Base-by-base conservation (phyloP, 2,113 vertebrate species). In the Apteryx owenii region DNA sequence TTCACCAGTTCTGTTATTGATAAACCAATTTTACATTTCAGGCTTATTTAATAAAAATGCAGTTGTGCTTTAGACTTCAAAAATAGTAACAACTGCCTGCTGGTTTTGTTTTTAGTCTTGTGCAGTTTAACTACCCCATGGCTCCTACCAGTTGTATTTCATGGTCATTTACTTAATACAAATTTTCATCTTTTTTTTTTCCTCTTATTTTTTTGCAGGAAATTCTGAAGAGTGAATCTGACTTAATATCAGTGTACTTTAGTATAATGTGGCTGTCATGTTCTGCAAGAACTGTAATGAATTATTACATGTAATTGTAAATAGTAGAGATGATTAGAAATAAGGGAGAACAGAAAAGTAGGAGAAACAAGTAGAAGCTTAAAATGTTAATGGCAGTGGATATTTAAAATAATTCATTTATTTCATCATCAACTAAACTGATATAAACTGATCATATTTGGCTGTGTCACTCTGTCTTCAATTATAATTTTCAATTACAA, bases 371-470 rank as follows among this genome's bases (percentile, higher is more conserved):
- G 65, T 14, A 40, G 70, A 89, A 54, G n/a, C 33, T 77, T 91
- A 96, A 94, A 92, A 78, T 69, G 16, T 31, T 89, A 70, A 61
- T 58, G 29, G 42, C 18, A 42, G 16, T 58, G 33, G 26, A 68
- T 72, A 76, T 54, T 88, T 93, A 75, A 95, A 92, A 94, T 70
- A 70, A 65, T 66, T 84, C 25, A 88, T 77, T 94, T 81, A 79
- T 19, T 92, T 72, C 70, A 94, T 87, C 53, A 71, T 82, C 28
- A 54, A 12, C 54, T 85, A 78, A 89, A 61, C 33, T 61, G 7
- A 79, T 90, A 77, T 25, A 87, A 90, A 64, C 75, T 42, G 31
- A 79, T 88, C 0, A 12, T 33, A 72, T 77, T 92, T 92, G 42
- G 66, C 81, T 79, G 5, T 33, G 25, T 65, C 48, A 16, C 23